Evolutionary conservation across 2,113 vertebrate genomes (phyloP), one percentile per base, ranked within the genome.

Genomic region (Arvicanthis niloticus): DNA sequence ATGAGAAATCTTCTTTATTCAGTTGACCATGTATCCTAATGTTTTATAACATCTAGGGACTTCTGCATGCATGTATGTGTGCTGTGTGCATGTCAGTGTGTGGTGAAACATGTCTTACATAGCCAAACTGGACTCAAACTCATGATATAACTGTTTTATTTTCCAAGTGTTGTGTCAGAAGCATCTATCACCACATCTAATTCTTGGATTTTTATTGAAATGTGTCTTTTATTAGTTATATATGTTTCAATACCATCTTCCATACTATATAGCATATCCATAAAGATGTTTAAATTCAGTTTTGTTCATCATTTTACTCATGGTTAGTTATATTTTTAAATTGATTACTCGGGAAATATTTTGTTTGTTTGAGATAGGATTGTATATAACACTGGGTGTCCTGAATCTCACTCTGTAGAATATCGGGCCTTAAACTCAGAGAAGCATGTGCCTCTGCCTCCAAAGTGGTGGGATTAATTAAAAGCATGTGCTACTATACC

Each of bases 51-150:
- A 40, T 85, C 51, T 42, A 84, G 12, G 26, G 4, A 24, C 24
- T 31, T 80, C 7, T 53, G 31, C 40, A 42, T 51, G 29, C 10
- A 24, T 78, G 48, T 53, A 0, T 80, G 31, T 37, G 45, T 76
- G 21, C 34, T 34, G 3, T 78, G 3, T 51, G 45, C 0, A 9
- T 9, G 0, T 26, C 42, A 13, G 8, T 1, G n/a, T 42, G 2
- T n/a, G 70, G 37, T 73, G n/a, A 73, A 7, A 73, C 7, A 73
- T 40, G 26, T 31, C 5, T 77, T 16, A 77, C 6, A 17, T 48
- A 12, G 26, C 40, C 24, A 48, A 13, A 11, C 42, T 45, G 75
- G 5, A 29, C 42, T 45, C 3, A 12, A 76, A 45, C 12, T 76
- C 42, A 76, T 76, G 75, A 5, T 48, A 29, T 29, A 40, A 21